Conservation (phyloP, 2,113 vertebrate genomes). For the Toxotes jaculatrix region DNA sequence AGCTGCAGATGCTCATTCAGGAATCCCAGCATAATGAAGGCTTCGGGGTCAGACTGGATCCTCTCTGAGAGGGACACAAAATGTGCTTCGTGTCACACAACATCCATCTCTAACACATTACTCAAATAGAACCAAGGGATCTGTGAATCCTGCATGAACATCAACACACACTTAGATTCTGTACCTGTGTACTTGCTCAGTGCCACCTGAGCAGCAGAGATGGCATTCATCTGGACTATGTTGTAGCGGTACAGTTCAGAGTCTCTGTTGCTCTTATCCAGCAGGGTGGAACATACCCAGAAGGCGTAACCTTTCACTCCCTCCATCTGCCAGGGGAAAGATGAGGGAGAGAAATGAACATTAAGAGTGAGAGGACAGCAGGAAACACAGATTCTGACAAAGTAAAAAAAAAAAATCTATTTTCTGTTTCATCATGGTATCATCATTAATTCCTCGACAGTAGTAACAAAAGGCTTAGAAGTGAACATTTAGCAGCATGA, state of each 20-base stretch:
- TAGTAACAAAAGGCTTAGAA: not conserved
- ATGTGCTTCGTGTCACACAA: slow-evolving; percentile 1
- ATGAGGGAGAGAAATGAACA: not conserved
- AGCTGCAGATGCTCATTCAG: slow-evolving; percentile 92
- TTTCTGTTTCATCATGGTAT: not conserved
- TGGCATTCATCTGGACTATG: slow-evolving; percentile 96
- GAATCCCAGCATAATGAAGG: slow-evolving; percentile 97
- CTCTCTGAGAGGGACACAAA: slow-evolving; percentile 86
- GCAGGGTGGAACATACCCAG: slow-evolving; percentile 95
- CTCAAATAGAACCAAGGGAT: not conserved
- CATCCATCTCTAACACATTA: not conserved
- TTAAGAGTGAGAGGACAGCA: slow-evolving; percentile 39
- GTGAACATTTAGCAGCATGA: not conserved
- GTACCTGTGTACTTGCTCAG: slow-evolving; percentile 94
- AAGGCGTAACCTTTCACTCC: slow-evolving; percentile 96
- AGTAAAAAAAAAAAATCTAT: not conserved
- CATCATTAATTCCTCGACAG: not conserved
- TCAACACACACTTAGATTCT: not conserved
- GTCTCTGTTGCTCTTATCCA: slow-evolving; percentile 93
- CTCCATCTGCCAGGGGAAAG: slow-evolving; percentile 85
- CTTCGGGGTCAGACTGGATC: slow-evolving; percentile 89
- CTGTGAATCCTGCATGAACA: not conserved
- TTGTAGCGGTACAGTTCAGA: slow-evolving; percentile 93
- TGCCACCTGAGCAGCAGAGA: slow-evolving; percentile 92
- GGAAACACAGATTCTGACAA: not conserved